These are phyloP conservation scores for Numida meleagris DNA, from an alignment of 2,113 vertebrate genomes.

Conservation along the genomic window DNA sequence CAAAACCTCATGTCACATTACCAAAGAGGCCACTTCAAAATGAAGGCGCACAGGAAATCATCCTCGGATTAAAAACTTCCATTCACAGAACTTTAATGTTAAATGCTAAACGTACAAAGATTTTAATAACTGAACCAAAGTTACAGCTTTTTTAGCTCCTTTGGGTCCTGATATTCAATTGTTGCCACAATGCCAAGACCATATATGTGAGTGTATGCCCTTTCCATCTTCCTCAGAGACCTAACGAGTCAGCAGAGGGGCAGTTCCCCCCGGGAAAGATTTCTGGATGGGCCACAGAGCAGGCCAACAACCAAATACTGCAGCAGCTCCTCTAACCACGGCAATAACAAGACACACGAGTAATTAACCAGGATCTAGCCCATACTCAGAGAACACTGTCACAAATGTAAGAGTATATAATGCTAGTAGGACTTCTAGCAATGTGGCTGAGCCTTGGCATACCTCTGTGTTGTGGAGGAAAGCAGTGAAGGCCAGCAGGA, in stretches of 20 bases:
- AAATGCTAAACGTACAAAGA: not conserved
- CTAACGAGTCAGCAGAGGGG: not conserved
- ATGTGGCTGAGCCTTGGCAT: not conserved
- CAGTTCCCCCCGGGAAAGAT: not conserved
- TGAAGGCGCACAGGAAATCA: not conserved
- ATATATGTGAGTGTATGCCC: fast-evolving
- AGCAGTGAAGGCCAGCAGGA: not conserved
- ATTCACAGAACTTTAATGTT: not conserved
- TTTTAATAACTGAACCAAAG: not conserved
- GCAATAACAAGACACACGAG: not conserved
- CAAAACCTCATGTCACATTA: not conserved
- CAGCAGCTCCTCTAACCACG: not conserved
- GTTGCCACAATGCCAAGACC: not conserved
- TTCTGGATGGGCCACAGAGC: not conserved
- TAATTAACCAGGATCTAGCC: not conserved
- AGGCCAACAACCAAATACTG: not conserved
- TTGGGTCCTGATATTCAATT: not conserved
- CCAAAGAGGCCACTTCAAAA: not conserved
- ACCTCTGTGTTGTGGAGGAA: not conserved
- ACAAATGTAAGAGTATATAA: not conserved
- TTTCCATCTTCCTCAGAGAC: not conserved
- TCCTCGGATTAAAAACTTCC: not conserved
- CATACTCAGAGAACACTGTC: not conserved
- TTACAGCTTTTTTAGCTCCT: not conserved
- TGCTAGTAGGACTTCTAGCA: not conserved